These are phyloP conservation scores for Ctenosaura bakeri DNA, from an alignment of 2,797 vertebrate genomes.

Conservation along the genomic window DNA sequence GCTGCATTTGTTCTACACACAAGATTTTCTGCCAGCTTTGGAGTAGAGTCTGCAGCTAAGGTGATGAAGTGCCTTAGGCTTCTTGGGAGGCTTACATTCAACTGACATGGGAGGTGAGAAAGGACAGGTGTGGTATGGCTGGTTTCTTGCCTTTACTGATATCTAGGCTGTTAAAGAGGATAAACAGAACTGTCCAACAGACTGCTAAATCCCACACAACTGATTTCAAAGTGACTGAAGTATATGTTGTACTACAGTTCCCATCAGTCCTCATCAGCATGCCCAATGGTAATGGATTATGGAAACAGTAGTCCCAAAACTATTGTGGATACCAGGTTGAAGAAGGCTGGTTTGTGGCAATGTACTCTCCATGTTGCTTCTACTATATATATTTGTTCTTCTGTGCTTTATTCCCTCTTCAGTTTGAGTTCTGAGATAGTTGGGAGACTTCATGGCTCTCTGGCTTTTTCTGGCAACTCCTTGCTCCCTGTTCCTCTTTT, in stretches of 20 bases:
- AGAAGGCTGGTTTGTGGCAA: not conserved
- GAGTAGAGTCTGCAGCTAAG: not conserved
- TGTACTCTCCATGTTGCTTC: not conserved
- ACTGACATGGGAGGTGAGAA: not conserved
- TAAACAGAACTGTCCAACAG: not conserved
- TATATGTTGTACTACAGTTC: too few species aligned
- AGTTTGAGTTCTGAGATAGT: not conserved
- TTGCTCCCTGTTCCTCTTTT: not conserved
- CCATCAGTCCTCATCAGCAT: not conserved
- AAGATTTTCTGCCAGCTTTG: not conserved
- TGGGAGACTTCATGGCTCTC: not conserved
- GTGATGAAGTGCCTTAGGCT: not conserved
- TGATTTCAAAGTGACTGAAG: not conserved
- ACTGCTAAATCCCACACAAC: not conserved
- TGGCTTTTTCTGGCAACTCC: not conserved
- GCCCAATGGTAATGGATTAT: not conserved
- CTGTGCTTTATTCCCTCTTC: not conserved
- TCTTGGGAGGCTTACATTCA: not conserved
- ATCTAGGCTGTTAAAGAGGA: not conserved
- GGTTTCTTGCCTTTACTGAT: not conserved
- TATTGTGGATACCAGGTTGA: not conserved
- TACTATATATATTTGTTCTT: not conserved
- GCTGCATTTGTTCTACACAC: not conserved
- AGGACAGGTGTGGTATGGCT: not conserved
- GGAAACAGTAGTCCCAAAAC: not conserved